phyloP scores from a whole-genome alignment of 2,797 vertebrate genomes.

The Neostethus bicornis region DNA sequence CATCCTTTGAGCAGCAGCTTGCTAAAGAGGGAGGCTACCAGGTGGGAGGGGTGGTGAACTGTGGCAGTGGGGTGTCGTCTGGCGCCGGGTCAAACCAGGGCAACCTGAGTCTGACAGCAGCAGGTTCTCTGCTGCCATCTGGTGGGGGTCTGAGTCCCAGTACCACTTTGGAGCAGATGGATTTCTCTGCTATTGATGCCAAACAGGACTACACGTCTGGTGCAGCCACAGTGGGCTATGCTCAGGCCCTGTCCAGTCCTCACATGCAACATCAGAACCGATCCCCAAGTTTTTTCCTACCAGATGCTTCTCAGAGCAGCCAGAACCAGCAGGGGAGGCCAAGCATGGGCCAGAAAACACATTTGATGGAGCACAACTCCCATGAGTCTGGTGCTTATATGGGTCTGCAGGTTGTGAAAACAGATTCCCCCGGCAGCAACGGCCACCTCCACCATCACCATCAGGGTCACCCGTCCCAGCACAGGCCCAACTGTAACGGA shows the following conservation, averaged over 20 bases:
- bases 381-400: constrained; percentile 79
- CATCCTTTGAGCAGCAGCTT: constrained; percentile 97
- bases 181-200: constrained; percentile 98
- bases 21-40: constrained; percentile 88
- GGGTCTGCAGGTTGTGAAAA: constrained; percentile 88
- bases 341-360: constrained; percentile 76
- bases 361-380: constrained; percentile 82
- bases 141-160: constrained; percentile 97
- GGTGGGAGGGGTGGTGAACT: constrained; percentile 78
- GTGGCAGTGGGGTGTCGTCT: constrained; percentile 78
- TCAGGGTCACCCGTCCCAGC: constrained; percentile 79
- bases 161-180: constrained; percentile 99
- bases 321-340: constrained; percentile 77
- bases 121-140: constrained; percentile 90
- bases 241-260: constrained; percentile 90
- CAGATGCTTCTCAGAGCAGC: constrained; percentile 87
- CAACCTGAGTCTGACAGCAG: constrained; percentile 86
- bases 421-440: constrained; percentile 84
- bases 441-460: constrained; percentile 80
- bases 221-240: constrained; percentile 79
- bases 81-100: constrained; percentile 82
- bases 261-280: constrained; percentile 92
- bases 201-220: constrained; percentile 91
- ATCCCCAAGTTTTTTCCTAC: constrained; percentile 98
- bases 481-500: constrained; percentile 91